A percentile compares a stretch with the other conserved stretches of the same genome.
Conservation (phyloP, 92 coral and sea anemone genomes). For the Actinostola sp. region DNA sequence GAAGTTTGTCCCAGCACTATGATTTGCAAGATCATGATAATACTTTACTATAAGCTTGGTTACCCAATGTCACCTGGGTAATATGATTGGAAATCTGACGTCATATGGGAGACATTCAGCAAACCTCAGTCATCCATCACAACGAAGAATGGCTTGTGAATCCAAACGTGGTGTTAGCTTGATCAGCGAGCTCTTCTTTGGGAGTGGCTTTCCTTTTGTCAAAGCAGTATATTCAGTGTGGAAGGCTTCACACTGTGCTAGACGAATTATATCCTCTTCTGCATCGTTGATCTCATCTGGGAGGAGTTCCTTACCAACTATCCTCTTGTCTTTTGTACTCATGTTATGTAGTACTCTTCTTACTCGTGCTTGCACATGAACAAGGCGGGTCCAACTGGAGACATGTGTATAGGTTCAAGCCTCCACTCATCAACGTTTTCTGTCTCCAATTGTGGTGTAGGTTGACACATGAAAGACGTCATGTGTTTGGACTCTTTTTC, state of each 20-base stretch:
- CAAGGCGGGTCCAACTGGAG: conserved; percentile 40
- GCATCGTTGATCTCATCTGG: conserved; percentile 51
- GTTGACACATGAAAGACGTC: neutral
- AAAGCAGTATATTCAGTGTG: conserved; percentile 43
- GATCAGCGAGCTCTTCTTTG: conserved; percentile 37
- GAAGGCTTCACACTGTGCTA: conserved; percentile 58
- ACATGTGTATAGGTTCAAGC: conserved; percentile 51
- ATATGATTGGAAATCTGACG: conserved; percentile 42
- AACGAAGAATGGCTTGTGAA: conserved; percentile 50
- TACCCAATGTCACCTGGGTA: conserved; percentile 57
- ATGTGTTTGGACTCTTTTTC: neutral
- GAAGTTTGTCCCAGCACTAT: conserved; percentile 62
- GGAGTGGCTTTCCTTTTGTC: conserved; percentile 26
- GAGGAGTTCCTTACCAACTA: conserved; percentile 28
- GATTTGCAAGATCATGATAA: conserved; percentile 57
- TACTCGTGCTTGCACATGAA: conserved; percentile 42
- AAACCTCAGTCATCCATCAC: conserved; percentile 44
- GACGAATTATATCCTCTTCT: conserved; percentile 47
- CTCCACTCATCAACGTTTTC: conserved; percentile 24
- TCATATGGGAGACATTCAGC: conserved; percentile 56
- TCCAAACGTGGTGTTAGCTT: conserved; percentile 40
- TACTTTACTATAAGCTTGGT: too few relatives aligned
- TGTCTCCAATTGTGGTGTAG: too few relatives aligned
- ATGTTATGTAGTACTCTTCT: conserved; percentile 46
- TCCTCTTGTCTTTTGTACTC: conserved; percentile 9